phyloP scores from a whole-genome alignment of 2,888 invertebrate species.

The Timema cristinae region DNA sequence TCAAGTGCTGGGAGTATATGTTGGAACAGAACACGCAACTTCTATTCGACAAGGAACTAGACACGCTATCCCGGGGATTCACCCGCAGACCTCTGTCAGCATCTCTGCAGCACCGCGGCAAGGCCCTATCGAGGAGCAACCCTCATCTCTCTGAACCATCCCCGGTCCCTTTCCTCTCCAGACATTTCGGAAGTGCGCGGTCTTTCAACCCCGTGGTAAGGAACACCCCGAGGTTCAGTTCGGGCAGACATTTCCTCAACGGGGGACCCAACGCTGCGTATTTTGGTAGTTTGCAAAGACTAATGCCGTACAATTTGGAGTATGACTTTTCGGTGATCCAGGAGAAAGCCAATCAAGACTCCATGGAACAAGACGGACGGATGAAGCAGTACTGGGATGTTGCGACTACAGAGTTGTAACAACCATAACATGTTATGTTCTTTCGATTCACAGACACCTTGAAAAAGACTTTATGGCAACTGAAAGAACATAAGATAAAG shows the following conservation, averaged over 20 bases:
- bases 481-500: too few relatives aligned
- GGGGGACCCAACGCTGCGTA: slow-evolving; percentile 84
- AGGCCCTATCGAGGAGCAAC: slow-evolving; percentile 54
- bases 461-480: too few relatives aligned
- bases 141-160: slow-evolving; percentile 57
- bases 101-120: slow-evolving; percentile 15
- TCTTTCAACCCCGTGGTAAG: slow-evolving; percentile 63
- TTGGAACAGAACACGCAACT: slow-evolving; percentile 85
- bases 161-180: slow-evolving; percentile 53
- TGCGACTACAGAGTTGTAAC: slow-evolving; percentile 77
- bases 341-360: slow-evolving; percentile 67
- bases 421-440: not conserved
- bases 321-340: slow-evolving; percentile 81
- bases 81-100: slow-evolving; percentile 24
- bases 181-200: slow-evolving; percentile 75
- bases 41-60: slow-evolving; percentile 81
- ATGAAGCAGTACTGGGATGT: slow-evolving; percentile 92
- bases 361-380: slow-evolving; percentile 72
- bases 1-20: slow-evolving; percentile 93
- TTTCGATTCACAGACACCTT: not conserved
- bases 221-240: slow-evolving; percentile 48
- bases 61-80: slow-evolving; percentile 58
- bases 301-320: slow-evolving; percentile 80
- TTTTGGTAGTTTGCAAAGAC: slow-evolving; percentile 76
- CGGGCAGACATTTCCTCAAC: slow-evolving; percentile 56